Percentiles rank a stretch among this genome's conserved stretches.
phyloP scores from a whole-genome alignment of 1,140 invertebrate genomes.

The Leptopilina boulardi region DNA sequence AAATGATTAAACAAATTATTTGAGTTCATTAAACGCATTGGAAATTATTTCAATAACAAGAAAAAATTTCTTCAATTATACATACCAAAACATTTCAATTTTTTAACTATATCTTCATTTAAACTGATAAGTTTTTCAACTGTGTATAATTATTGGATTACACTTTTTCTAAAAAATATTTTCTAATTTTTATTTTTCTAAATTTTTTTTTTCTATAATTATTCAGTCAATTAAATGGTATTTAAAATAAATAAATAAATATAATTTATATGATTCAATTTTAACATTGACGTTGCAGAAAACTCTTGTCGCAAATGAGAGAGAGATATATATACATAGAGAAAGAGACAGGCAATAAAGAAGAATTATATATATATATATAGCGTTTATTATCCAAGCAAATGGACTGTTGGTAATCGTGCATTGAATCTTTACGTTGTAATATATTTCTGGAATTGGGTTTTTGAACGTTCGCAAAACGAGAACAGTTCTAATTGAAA shows the following conservation, averaged over 20 bases:
- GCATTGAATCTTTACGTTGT: slow-evolving; percentile 28
- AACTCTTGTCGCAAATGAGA: not conserved
- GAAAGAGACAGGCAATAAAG: slow-evolving; percentile 5
- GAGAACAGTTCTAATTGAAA: slow-evolving; percentile 21
- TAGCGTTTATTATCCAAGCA: not conserved
- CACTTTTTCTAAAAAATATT: no score
- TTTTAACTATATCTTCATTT: no score
- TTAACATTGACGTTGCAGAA: not conserved
- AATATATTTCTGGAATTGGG: slow-evolving; percentile 29
- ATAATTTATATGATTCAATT: not conserved
- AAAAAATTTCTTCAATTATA: not conserved
- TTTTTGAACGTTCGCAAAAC: not conserved
- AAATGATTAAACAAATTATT: slow-evolving; percentile 3
- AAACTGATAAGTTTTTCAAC: no score
- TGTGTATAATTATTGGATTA: no score
- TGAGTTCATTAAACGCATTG: not conserved
- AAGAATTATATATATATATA: no score
- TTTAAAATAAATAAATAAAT: no score
- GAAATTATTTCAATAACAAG: not conserved
- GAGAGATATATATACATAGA: no score
- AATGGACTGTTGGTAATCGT: slow-evolving; percentile 4
- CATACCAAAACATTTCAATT: no score
- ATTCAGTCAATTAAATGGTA: no score
- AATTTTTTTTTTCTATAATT: no score
- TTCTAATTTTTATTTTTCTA: no score